Evolutionary conservation across 2,888 invertebrate species (phyloP), one percentile per base, ranked within the genome.

Genomic region (Lissonota sp.): DNA sequence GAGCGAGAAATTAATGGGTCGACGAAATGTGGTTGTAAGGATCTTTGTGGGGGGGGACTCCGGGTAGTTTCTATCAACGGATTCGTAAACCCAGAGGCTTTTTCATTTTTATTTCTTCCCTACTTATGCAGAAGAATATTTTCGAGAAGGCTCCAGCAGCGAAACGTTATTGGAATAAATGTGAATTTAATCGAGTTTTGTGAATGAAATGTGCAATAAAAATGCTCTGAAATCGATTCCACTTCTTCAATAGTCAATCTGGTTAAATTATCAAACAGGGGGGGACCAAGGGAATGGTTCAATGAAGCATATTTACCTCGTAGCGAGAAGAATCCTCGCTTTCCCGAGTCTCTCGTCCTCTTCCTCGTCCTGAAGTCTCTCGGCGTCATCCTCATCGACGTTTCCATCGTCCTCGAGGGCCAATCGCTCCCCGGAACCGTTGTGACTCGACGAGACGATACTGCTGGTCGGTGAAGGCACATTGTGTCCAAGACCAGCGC

Each of bases 391-490:
- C 6, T 85, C 85, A 14, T 86, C 85, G 46, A 70, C 53, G 57
- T 80, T 85, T 6, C 57, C 70, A 14, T 94, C 94, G 84, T 93
- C 93, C 83, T 93, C 93, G 51, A 93, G 91, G 58, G 93, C 91
- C 6, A 92, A 89, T 57, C 94, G 92, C 14, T 93, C 89, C n/a
- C 92, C 93, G 0, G 92, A 90, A 0, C 90, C 88, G 66, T 91
- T 88, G 64, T 93, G 93, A 69, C 93, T 93, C 46, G 92, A 91
- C 0, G 91, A 91, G 26, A 91, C 88, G 51, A 90, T 86, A 80
- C 92, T 91, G 66, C 90, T 90, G 5, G 87, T 88, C 5, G 93
- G 90, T 40, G 92, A 90, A 16, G 93, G 88, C n/a, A 93, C 93
- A 10, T 91, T 85, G 87, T 94, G 93, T 53, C 86, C 92, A 14